Conservation (phyloP, 2,113 vertebrate species). For the Zosterops lateralis region DNA sequence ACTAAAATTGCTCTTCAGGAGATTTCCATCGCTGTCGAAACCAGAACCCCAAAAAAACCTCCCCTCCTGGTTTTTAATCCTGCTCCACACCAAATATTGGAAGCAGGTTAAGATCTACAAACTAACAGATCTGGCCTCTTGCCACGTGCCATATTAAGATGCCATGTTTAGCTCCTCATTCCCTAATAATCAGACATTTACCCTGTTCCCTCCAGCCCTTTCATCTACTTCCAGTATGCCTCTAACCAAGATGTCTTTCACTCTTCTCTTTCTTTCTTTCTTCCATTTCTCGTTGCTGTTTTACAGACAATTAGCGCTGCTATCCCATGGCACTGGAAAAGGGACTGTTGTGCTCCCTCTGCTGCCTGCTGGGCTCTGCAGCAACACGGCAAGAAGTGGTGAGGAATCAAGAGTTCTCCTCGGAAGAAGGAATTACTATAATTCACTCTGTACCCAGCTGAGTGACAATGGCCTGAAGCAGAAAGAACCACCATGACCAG, state of each 20-base stretch:
- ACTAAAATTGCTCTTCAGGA: background rate
- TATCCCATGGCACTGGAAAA: background rate
- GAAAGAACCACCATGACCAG: background rate
- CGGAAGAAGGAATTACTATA: background rate
- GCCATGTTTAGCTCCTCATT: constrained; percentile 42
- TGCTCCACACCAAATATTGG: background rate
- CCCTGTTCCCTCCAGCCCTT: constrained; percentile 6
- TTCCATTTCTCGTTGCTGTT: background rate
- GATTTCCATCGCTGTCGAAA: background rate
- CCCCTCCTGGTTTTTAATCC: constrained; percentile 16
- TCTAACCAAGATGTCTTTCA: background rate
- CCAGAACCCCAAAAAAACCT: background rate
- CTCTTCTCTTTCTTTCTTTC: background rate
- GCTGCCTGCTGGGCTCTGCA: constrained; percentile 40
- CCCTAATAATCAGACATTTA: constrained; percentile 5
- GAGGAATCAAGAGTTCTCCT: background rate
- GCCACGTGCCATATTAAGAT: background rate
- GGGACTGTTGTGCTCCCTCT: constrained; percentile 57
- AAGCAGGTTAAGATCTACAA: background rate
- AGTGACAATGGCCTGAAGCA: fast-evolving
- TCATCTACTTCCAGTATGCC: background rate
- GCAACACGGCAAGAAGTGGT: background rate
- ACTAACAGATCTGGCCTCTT: constrained; percentile 25
- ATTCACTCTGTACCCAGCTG: background rate
- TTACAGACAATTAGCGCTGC: background rate